Percentiles rank a stretch among this genome's conserved stretches.
Evolutionary conservation across 2,888 invertebrate genomes (phyloP).

Genomic region (Aelia acuminata): DNA sequence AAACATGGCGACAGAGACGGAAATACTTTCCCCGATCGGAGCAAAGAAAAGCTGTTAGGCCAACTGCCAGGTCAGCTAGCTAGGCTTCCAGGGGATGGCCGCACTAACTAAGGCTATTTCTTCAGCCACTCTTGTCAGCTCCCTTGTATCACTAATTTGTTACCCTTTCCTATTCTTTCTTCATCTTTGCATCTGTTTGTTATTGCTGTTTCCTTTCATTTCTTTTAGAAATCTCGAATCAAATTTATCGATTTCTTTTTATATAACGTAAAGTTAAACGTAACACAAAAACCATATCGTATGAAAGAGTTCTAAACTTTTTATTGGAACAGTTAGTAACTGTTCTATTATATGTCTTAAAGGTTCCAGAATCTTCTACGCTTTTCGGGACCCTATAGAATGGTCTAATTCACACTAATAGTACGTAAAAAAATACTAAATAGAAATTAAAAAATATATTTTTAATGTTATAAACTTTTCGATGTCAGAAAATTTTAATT

Average conservation of each 20-base stretch:
- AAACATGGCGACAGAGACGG: background rate
- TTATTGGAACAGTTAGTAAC: too few relatives aligned
- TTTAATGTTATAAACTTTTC: too few relatives aligned
- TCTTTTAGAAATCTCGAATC: background rate
- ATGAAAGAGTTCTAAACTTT: too few relatives aligned
- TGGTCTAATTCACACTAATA: too few relatives aligned
- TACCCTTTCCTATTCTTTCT: background rate
- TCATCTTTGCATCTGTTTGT: background rate
- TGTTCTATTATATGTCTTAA: too few relatives aligned
- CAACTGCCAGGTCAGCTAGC: conserved; percentile 16
- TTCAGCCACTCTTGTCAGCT: background rate
- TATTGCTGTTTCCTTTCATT: background rate
- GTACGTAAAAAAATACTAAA: too few relatives aligned
- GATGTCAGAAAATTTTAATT: too few relatives aligned
- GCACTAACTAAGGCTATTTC: background rate
- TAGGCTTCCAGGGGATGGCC: background rate
- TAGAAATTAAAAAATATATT: too few relatives aligned
- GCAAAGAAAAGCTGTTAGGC: conserved; percentile 7
- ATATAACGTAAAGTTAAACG: too few relatives aligned
- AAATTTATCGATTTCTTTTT: background rate
- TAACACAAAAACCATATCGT: too few relatives aligned
- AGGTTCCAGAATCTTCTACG: too few relatives aligned
- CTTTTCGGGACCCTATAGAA: too few relatives aligned
- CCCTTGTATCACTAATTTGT: background rate
- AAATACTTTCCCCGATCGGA: background rate